phyloP scores from a whole-genome alignment of 2,888 invertebrate genomes.

The Deilephila porcellus region DNA sequence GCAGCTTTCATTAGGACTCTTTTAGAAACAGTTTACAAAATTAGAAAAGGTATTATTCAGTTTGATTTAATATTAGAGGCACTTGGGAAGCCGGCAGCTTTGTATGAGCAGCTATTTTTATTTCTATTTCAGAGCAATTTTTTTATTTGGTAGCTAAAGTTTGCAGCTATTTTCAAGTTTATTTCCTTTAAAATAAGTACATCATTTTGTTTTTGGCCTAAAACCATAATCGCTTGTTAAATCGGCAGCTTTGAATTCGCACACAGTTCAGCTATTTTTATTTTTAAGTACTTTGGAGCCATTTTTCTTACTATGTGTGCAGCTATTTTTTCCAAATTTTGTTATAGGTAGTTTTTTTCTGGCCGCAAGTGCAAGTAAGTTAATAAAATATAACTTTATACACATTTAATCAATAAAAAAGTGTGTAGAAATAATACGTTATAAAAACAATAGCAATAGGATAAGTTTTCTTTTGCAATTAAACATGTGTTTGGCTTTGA shows the following conservation, averaged over 20 bases:
- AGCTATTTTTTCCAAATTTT: background rate
- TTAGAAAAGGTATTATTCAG: background rate
- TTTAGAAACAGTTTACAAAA: background rate
- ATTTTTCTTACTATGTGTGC: background rate
- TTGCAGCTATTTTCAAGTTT: too few species aligned
- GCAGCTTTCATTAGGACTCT: background rate
- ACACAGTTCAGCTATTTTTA: background rate
- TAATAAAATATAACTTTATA: constrained; percentile 2
- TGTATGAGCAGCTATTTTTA: too few species aligned
- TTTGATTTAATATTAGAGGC: background rate
- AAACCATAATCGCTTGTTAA: too few species aligned
- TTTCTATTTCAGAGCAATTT: too few species aligned
- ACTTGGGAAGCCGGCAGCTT: too few species aligned
- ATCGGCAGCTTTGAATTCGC: too few species aligned
- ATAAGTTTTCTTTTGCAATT: background rate
- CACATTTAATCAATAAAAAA: background rate
- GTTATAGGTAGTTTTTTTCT: constrained; percentile 36
- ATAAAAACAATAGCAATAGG: constrained; percentile 5
- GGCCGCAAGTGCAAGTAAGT: constrained; percentile 56
- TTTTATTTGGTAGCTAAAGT: too few species aligned
- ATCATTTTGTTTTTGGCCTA: too few species aligned
- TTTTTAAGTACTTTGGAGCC: background rate
- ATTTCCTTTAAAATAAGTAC: too few species aligned
- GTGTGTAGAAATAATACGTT: background rate
- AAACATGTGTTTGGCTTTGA: background rate